phyloP scores from a whole-genome alignment of 2,888 invertebrate species.

The Eupithecia subumbrata region DNA sequence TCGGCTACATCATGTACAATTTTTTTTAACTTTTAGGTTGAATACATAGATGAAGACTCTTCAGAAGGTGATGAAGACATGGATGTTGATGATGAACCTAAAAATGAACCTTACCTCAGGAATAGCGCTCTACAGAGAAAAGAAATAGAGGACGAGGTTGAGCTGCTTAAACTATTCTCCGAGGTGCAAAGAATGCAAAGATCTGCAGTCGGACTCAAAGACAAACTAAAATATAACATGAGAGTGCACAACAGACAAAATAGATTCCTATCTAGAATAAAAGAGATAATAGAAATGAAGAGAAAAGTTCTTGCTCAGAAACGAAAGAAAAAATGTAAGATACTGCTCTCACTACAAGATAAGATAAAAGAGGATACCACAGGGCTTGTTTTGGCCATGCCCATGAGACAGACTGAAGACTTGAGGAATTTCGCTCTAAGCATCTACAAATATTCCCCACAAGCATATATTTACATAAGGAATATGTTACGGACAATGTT shows the following conservation, averaged over 20 bases:
- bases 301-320: slow-evolving; percentile 69
- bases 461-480: slow-evolving; percentile 76
- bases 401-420: slow-evolving; percentile 75
- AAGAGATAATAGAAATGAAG: slow-evolving; percentile 71
- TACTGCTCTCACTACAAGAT: slow-evolving; percentile 72
- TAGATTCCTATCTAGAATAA: slow-evolving; percentile 63
- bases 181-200: slow-evolving; percentile 76
- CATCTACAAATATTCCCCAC: slow-evolving; percentile 78
- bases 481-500: slow-evolving; percentile 75
- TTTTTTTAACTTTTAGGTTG: slow-evolving; percentile 60
- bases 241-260: slow-evolving; percentile 69
- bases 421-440: slow-evolving; percentile 77
- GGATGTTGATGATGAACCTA: slow-evolving; percentile 57
- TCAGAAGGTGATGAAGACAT: slow-evolving; percentile 67
- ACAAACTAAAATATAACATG: slow-evolving; percentile 71
- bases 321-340: slow-evolving; percentile 74
- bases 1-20: neutral
- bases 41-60: slow-evolving; percentile 79
- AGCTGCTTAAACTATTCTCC: slow-evolving; percentile 70
- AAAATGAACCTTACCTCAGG: slow-evolving; percentile 31
- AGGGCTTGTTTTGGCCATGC: slow-evolving; percentile 77
- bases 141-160: slow-evolving; percentile 42
- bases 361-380: slow-evolving; percentile 76
- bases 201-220: slow-evolving; percentile 65
- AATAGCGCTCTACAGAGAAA: slow-evolving; percentile 29